Base-by-base conservation (phyloP, 2,888 invertebrate genomes). In the Pyrrhia umbra region DNA sequence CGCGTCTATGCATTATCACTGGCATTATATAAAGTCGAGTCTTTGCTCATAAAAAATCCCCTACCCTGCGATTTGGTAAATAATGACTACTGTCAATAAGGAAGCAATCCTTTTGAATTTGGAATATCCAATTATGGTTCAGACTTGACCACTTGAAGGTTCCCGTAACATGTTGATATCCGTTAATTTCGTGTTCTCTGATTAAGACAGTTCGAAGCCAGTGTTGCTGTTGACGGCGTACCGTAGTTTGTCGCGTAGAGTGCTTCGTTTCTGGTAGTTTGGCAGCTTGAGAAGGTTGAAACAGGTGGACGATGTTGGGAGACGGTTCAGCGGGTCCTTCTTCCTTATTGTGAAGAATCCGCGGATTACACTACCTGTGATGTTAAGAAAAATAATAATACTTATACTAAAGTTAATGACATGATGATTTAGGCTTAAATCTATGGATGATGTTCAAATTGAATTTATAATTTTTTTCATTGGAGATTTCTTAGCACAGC, bases 281-380 rank as follows among this genome's bases (percentile, higher is more conserved):
- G 99, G 99, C 85, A 99, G 95, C 91, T 99, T 99, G 46, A 99
- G 96, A 40, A 99, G 96, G 95, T 99, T 99, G 94, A 99, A 99
- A 89, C 99, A 99, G 0, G 99, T 99, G 0, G 99, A 99, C 0
- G 99, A 99, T 0, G 99, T 99, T n/a, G 99, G 99, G 43, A 99
- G 95, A 34, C 99, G 96, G 88, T 99, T 98, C 52, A 98, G 96
- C 0, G 99, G 98, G 88, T 99, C 99, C 87, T 98, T 98, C 88
- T 98, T 98, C 51, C 99, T 96, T 84, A 99, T 99, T 10, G 99
- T 99, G 89, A 99, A 98, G 92, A 99, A 99, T 16, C 99, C 99
- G 64, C 99, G 96, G 70, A 99, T 97, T 0, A 99, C 99, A 89
- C 99, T 99, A 16, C 99, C 99, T 96, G 96, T 34, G 21, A 21